phyloP scores from a whole-genome alignment of 2,888 invertebrate genomes.

The Zaprionus lineosus region DNA sequence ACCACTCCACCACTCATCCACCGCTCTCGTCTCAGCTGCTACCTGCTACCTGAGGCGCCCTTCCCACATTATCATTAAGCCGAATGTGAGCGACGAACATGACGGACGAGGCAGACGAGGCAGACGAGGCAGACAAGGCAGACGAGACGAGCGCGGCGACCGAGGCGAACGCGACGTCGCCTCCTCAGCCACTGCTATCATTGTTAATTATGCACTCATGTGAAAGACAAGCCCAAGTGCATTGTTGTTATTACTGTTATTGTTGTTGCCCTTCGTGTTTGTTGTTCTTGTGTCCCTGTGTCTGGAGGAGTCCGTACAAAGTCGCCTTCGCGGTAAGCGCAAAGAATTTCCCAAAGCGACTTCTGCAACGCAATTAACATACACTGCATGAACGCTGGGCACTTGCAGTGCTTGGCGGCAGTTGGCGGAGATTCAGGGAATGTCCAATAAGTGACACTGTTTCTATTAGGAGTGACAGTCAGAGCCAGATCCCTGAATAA shows the following conservation, averaged over 20 bases:
- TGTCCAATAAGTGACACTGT: too few species aligned
- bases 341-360: conserved; percentile 40
- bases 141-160: too few species aligned
- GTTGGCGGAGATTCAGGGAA: too few species aligned
- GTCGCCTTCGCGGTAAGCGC: conserved; percentile 53
- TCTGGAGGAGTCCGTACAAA: conserved; percentile 9
- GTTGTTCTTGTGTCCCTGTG: background rate
- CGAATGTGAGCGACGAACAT: conserved; percentile 55
- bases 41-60: conserved; percentile 68
- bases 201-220: conserved; percentile 68
- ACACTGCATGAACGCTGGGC: too few species aligned
- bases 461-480: too few species aligned
- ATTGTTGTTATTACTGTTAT: conserved; percentile 33
- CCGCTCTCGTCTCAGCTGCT: too few species aligned
- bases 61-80: conserved; percentile 71
- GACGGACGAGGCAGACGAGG: too few species aligned
- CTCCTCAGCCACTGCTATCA: conserved; percentile 65
- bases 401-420: too few species aligned
- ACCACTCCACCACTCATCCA: too few species aligned
- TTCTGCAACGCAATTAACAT: conserved; percentile 40
- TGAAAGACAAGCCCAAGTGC: conserved; percentile 52
- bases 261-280: conserved; percentile 1
- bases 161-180: conserved; percentile 60
- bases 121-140: too few species aligned
- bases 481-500: too few species aligned